Base-by-base conservation (phyloP, 2,797 vertebrate species). In the Botia kubotai region DNA sequence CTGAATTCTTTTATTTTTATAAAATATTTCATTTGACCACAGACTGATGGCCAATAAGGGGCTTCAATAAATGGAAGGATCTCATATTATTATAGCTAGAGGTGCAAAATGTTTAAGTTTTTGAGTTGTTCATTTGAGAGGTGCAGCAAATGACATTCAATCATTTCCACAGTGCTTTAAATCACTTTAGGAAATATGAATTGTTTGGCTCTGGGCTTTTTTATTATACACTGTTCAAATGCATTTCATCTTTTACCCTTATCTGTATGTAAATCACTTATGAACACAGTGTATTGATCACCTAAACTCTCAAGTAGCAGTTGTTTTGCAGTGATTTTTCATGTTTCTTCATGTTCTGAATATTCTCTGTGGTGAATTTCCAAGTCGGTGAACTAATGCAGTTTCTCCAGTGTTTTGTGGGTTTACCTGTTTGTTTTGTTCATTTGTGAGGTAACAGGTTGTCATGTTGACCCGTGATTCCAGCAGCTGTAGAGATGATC, bases 231-330 rank as follows among this genome's bases (percentile, higher is more conserved):
- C 65, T 71, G 48, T 66, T 79, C 33, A 26, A 65, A 80, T 29
- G 62, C 46, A 48, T 72, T 73, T 73, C 33, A 23, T 74, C 67
- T 43, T 79, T 67, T 79, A 29, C 70, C 63, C 52, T 69, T 78
- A 39, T 80, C 71, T 70, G 67, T 79, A 48, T 74, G 76, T 79
- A 79, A 79, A 52, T 63, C 67, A 53, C 39, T 63, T 70, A 48
- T 73, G 55, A 66, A 67, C 2, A 2, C 52, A 48, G 72, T 81
- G 60, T 84, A 46, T 67, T 69, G 72, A 62, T 79, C 75, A 83
- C 62, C n/a, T 80, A 52, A 75, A 87, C 81, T 69, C 60, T 84
- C n/a, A 65, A 85, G 92, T 93, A 92, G 92, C 92, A 92, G 89
- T 82, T 84, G 83, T 91, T 85, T 88, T 89, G 33, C 83, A 85